A percentile compares a stretch with the other conserved stretches of the same genome.
Conservation (phyloP, 2,113 vertebrate species). For the Aldabrachelys gigantea region DNA sequence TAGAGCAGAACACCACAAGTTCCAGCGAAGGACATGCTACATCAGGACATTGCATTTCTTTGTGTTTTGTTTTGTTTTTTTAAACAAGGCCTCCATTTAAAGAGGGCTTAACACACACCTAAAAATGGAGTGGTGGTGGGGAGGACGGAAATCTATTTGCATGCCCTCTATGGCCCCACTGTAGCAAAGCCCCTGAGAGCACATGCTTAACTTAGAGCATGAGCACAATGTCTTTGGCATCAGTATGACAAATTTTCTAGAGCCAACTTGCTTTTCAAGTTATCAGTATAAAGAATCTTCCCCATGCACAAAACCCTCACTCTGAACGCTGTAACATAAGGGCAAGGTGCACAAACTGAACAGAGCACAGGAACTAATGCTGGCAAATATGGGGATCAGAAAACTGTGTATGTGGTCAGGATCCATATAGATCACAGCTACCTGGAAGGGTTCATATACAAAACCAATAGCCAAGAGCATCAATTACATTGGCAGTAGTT, state of each 20-base stretch:
- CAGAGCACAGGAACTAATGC: fast-evolving
- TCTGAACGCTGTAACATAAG: fast-evolving
- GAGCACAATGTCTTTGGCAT: neutral
- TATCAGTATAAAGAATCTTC: neutral
- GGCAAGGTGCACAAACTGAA: fast-evolving
- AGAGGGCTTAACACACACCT: neutral
- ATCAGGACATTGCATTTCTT: neutral
- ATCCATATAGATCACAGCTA: neutral
- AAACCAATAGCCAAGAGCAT: neutral
- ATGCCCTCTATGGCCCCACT: neutral
- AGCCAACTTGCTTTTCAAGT: neutral
- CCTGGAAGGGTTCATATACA: neutral
- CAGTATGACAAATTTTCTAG: neutral
- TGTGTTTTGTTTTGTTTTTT: neutral
- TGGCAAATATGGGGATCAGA: neutral
- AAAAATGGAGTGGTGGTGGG: fast-evolving
- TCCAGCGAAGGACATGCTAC: neutral
- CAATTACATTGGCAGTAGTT: neutral
- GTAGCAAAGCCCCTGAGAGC: neutral
- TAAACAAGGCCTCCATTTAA: neutral
- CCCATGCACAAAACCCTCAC: fast-evolving
- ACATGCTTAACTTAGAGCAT: no score
- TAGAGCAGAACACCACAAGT: neutral
- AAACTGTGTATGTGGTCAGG: neutral
- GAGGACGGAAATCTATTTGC: neutral